Base-by-base conservation (phyloP, 2,888 invertebrate genomes). In the Notodonta dromedarius region DNA sequence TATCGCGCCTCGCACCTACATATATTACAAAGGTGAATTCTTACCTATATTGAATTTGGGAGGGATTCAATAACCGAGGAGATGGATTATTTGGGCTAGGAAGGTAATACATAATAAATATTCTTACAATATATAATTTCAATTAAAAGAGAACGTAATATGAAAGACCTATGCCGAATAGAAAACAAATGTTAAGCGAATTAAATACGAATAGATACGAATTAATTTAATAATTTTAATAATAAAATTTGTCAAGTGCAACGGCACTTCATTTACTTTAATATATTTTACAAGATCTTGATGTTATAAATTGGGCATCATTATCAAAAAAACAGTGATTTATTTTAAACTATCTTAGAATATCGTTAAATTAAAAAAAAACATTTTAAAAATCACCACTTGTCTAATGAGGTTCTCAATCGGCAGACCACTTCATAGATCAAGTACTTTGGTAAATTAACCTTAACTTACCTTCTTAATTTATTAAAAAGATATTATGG, bases 21-120 rank as follows among this genome's bases (percentile, higher is more conserved):
- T 42, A 52, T 52, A 44, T 58, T 44, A 40, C 7, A 51, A n/a
- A 8, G 54, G 54, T 14, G 11, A 11, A 32, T 52, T 52, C 32
- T 35, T 52, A 59, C 12, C 11, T 48, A 51, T 60, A 53, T 71
- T 62, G 16, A 48, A 62, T 52, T 52, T 4, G 52, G 56, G 39
- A 57, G 56, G 57, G 42, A 48, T 40, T 59, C 44, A 63, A 56
- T 53, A 59, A 57, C 54, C 53, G 53, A 62, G 42, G 53, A 46
- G 53, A 53, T 53, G 42, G 54, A 52, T 40, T 62, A 57, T 63
- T 67, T 67, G 51, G 50, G 16, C 9, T 1, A 13, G n/a, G n/a
- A 46, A n/a, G n/a, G 5, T 46, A 13, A 46, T 46, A 4, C 46
- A 5, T n/a, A 46, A 46, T 46, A 46, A 46, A 13, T 4, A 46